These are phyloP conservation scores for Amphiprion percula DNA, from an alignment of 2,113 vertebrate genomes.

Conservation along the genomic window DNA sequence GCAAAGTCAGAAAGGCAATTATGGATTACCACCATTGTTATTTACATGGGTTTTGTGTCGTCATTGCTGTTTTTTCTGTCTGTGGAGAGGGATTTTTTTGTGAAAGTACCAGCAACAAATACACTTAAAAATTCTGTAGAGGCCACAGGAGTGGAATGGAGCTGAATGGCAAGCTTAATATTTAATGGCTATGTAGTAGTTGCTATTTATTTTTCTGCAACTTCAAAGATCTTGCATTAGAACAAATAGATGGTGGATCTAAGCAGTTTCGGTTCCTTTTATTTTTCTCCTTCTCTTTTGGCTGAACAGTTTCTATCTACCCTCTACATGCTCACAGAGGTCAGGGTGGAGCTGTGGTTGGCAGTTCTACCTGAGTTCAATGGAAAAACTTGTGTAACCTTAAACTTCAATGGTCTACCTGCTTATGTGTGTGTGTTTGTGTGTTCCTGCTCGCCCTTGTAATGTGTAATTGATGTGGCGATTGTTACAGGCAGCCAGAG, in stretches of 20 bases:
- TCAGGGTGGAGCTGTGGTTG: conserved; percentile 68
- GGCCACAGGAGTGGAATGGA: background rate
- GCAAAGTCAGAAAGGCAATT: background rate
- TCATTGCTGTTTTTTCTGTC: conserved; percentile 1
- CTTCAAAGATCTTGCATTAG: conserved; percentile 25
- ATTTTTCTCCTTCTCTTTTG: background rate
- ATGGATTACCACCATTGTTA: background rate
- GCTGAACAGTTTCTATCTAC: conserved; percentile 23
- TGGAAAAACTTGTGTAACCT: conserved; percentile 71
- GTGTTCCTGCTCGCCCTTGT: conserved; percentile 17
- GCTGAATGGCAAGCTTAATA: background rate
- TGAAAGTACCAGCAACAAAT: too few relatives aligned
- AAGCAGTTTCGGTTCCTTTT: conserved; percentile 25
- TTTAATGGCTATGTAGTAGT: background rate
- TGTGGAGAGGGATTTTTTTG: background rate
- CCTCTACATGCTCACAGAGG: conserved; percentile 60
- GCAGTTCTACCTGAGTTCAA: conserved; percentile 57
- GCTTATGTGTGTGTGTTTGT: conserved; percentile 23
- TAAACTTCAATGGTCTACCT: conserved; percentile 50
- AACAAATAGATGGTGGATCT: conserved; percentile 13
- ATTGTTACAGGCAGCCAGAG: conserved; percentile 66
- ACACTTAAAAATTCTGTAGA: background rate
- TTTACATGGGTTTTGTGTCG: background rate
- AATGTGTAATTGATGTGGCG: conserved; percentile 76
- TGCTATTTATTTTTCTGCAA: conserved; percentile 13